Evolutionary conservation across 1,140 invertebrate species (phyloP), one percentile per base, ranked within the genome.

Genomic region (Nasonia vitripennis): DNA sequence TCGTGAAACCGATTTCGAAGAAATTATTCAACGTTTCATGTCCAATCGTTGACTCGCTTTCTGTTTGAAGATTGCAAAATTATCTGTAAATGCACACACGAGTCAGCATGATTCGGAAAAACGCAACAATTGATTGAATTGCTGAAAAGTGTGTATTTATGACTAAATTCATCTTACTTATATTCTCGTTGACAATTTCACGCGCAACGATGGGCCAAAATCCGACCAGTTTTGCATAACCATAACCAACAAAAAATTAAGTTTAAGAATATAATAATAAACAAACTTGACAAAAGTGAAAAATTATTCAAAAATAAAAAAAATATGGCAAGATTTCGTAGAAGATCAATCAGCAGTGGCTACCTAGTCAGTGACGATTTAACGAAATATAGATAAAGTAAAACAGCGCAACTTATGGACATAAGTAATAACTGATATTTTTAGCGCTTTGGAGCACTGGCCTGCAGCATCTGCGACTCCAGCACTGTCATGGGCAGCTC

Each of bases 381-480:
- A 45, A 12, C 20, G 55, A 62, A n/a, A 62, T 55, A 55, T 62
- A 62, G 6, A 20, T 3, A 62, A 20, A 62, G 17, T 7, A 62
- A n/a, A 62, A 62, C 9, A 62, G 17, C 55, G 20, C 17, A 62
- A 62, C 0, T 20, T n/a, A 62, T 17, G 48, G 7, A 62, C 17
- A 10, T 45, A 45, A 62, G 41, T 45, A 45, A 62, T 17, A 51
- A 51, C 48, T 51, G 48, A 51, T 51, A 68, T 17, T 71, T 90
- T 70, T 84, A 93, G 92, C 87, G 77, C 68, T 67, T 92, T 10
- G 91, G 90, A 67, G 88, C 86, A 81, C 70, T 89, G 0, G 88
- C 90, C 10, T 93, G 93, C 83, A 90, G 87, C 17, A 82, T 93
- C 51, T 93, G 93, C 78, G 89, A 92, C 74, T 86, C 91, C 74